Percentiles rank a stretch among this genome's conserved stretches.
phyloP scores from a whole-genome alignment of 2,113 vertebrate species.

The Embiotoca jacksoni region DNA sequence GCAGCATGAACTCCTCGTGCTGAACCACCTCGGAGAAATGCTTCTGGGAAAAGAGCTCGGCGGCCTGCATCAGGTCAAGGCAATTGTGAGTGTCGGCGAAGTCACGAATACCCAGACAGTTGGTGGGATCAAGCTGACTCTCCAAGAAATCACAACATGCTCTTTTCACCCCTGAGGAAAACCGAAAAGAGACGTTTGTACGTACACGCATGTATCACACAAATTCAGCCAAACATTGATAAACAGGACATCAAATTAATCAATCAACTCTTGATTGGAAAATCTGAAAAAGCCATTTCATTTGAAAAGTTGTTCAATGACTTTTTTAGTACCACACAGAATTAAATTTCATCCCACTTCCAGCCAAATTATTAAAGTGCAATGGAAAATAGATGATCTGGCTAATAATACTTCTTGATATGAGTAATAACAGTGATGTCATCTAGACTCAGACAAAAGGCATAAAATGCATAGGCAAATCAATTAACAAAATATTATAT shows the following conservation, averaged over 20 bases:
- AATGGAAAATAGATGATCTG: too few species aligned
- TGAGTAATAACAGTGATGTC: too few species aligned
- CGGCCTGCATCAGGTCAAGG: conserved; percentile 97
- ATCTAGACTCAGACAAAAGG: too few species aligned
- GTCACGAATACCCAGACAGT: conserved; percentile 98
- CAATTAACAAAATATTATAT: too few species aligned
- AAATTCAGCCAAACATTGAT: neutral
- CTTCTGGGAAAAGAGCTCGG: conserved; percentile 98
- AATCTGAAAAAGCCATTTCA: neutral
- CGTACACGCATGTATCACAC: neutral
- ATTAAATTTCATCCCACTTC: too few species aligned
- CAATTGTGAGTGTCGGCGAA: conserved; percentile 99
- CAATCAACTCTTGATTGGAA: neutral
- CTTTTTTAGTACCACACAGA: too few species aligned
- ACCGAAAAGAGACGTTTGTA: conserved; percentile 14
- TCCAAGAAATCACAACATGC: conserved; percentile 99
- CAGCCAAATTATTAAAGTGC: too few species aligned
- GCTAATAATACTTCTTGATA: too few species aligned
- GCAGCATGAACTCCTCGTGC: conserved; percentile 98
- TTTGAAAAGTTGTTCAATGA: too few species aligned
- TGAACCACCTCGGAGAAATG: conserved; percentile 99
- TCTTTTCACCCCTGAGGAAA: conserved; percentile 93
- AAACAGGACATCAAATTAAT: neutral
- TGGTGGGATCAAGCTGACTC: conserved; percentile 97
- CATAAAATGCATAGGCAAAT: too few species aligned